Conservation (phyloP, 2,797 vertebrate genomes). For the Siniperca undulata region DNA sequence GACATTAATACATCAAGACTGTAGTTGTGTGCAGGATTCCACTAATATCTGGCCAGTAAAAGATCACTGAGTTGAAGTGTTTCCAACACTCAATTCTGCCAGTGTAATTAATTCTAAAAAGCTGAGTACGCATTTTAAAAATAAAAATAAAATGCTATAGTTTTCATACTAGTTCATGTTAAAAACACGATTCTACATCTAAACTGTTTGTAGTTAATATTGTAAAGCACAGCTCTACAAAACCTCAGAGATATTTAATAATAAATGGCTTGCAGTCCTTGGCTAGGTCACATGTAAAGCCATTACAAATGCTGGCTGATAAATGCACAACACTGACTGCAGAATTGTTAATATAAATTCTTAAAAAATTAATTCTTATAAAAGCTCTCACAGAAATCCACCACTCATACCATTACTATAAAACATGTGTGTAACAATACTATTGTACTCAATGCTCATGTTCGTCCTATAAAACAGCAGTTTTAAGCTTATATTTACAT, state of each 20-base stretch:
- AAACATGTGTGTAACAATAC: not conserved
- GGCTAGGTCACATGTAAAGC: not conserved
- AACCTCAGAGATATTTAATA: slow-evolving; percentile 16
- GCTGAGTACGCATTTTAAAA: not conserved
- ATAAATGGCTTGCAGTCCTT: not conserved
- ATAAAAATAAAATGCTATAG: not conserved
- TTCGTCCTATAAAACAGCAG: not conserved
- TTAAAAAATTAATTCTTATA: too few relatives aligned
- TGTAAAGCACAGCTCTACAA: not conserved
- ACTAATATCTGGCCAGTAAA: not conserved
- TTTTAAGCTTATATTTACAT: not conserved
- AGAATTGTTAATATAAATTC: not conserved
- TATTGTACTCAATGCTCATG: not conserved
- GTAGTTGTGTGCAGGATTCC: not conserved
- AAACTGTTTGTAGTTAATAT: not conserved
- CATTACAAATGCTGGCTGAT: slow-evolving; percentile 1
- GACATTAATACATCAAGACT: not conserved
- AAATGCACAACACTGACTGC: slow-evolving; percentile 10
- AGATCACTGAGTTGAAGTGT: not conserved
- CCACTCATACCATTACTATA: not conserved
- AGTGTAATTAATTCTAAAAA: not conserved
- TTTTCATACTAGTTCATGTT: not conserved
- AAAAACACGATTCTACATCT: not conserved
- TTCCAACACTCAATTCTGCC: not conserved
- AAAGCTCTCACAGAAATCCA: not conserved